These are phyloP conservation scores for Megaleporinus macrocephalus DNA, from an alignment of 2,113 vertebrate species.

Conservation along the genomic window DNA sequence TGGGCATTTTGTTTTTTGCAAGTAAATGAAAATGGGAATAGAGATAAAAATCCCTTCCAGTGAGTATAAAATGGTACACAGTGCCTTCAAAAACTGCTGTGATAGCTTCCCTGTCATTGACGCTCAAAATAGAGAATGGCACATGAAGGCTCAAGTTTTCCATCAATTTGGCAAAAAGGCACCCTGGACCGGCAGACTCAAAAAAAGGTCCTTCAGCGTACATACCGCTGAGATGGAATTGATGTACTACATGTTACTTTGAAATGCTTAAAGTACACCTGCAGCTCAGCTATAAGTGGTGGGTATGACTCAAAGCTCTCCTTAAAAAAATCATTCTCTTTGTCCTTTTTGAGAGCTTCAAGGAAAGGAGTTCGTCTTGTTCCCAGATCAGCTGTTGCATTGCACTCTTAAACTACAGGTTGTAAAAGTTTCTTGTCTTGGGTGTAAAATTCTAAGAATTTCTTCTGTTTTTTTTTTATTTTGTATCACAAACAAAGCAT, in stretches of 20 bases:
- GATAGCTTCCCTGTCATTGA: not conserved
- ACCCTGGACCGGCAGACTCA: not conserved
- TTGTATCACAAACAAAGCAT: too few species aligned
- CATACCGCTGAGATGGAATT: not conserved
- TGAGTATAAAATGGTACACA: not conserved
- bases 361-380: not conserved
- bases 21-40: too few species aligned
- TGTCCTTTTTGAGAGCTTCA: not conserved
- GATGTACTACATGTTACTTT: not conserved
- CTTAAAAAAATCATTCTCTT: not conserved
- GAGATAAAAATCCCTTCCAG: not conserved
- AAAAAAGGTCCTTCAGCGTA: not conserved
- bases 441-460: not conserved
- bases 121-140: not conserved
- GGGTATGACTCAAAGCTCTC: not conserved
- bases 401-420: too few species aligned
- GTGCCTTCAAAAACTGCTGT: too few species aligned
- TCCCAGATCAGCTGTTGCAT: conserved; percentile 1
- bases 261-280: conserved; percentile 5
- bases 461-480: not conserved
- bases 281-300: conserved; percentile 4
- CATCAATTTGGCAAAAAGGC: not conserved
- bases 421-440: not conserved
- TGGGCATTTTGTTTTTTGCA: not conserved
- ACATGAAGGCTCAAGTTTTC: not conserved